phyloP scores from a whole-genome alignment of 2,113 vertebrate genomes.

The Mesocricetus auratus region DNA sequence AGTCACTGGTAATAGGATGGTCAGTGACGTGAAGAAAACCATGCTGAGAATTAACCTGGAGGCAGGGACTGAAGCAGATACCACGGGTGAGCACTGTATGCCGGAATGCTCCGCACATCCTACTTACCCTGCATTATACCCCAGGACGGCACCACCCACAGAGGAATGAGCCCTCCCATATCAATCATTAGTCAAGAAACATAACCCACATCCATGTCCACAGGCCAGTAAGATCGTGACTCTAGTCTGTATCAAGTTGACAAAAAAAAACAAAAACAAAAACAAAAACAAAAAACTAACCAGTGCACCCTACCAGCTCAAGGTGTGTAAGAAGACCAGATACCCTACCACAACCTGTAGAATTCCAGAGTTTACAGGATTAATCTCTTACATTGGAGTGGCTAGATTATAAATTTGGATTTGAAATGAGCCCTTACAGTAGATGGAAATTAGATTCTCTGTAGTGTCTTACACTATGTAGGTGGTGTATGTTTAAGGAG shows the following conservation, averaged over 20 bases:
- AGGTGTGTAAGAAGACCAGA: neutral
- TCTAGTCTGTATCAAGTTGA: neutral
- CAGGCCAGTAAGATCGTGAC: neutral
- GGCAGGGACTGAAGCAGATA: neutral
- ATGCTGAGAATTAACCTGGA: neutral
- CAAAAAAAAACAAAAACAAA: too few relatives aligned
- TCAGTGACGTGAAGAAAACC: neutral
- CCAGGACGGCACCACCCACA: neutral
- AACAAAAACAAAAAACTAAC: too few relatives aligned
- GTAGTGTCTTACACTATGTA: conserved; percentile 65
- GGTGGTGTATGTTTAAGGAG: conserved; percentile 14
- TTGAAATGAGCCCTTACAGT: conserved; percentile 21
- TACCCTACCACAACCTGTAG: neutral
- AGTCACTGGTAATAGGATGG: neutral
- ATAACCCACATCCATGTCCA: neutral
- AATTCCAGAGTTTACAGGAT: neutral
- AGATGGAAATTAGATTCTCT: conserved; percentile 58
- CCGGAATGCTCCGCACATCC: neutral
- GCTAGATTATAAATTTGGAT: conserved; percentile 60
- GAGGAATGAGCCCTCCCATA: neutral
- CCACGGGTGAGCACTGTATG: neutral
- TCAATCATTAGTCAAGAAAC: neutral
- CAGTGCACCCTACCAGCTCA: neutral
- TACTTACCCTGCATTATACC: neutral
- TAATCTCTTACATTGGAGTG: conserved; percentile 22